Evolutionary conservation across 1,140 invertebrate species (phyloP).

Genomic region (Apis mellifera): Amel_HAv3.1 CM009934.2:4808501-4809000

Average conservation of each 20-base stretch:
- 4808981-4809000: slow-evolving; percentile 42
- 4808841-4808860: slow-evolving; percentile 20
- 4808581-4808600: slow-evolving; percentile 17
- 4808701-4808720: not conserved
- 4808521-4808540: slow-evolving; percentile 16
- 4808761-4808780: not conserved
- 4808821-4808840: slow-evolving; percentile 1
- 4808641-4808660: not conserved
- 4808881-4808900: slow-evolving; percentile 42
- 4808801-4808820: not conserved
- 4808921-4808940: slow-evolving; percentile 25
- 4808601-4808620: slow-evolving; percentile 22
- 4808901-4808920: slow-evolving; percentile 30
- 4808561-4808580: slow-evolving; percentile 39
- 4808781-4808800: not conserved
- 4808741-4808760: not conserved
- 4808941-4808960: slow-evolving; percentile 43
- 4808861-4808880: slow-evolving; percentile 47
- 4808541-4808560: slow-evolving; percentile 19
- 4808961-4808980: slow-evolving; percentile 32
- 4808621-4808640: slow-evolving; percentile 31
- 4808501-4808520: slow-evolving; percentile 33
- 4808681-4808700: slow-evolving; percentile 14
- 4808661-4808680: slow-evolving; percentile 10
- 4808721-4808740: not conserved